Conservation (phyloP, 2,888 invertebrate genomes). For the Sarcophaga carnaria region DNA sequence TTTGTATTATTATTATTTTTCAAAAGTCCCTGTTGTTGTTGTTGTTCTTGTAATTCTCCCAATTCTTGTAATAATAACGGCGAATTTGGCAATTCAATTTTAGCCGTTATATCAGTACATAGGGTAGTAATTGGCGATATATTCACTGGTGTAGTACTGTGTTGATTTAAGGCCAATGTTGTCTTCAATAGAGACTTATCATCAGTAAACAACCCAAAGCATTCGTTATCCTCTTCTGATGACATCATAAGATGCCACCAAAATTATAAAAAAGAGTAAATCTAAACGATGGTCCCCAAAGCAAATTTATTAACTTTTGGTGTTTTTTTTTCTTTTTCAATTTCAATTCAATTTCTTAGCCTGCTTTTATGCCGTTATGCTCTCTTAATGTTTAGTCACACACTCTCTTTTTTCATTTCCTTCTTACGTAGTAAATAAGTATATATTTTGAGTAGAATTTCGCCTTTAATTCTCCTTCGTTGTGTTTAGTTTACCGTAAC, state of each 20-base stretch:
- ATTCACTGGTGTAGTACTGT: constrained; percentile 51
- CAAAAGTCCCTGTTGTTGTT: constrained; percentile 67
- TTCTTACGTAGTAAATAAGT: constrained; percentile 12
- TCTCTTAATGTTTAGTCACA: neutral
- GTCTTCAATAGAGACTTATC: constrained; percentile 96
- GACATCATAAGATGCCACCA: constrained; percentile 94
- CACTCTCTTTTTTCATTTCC: constrained; percentile 21
- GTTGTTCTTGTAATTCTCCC: constrained; percentile 54
- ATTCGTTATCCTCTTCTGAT: constrained; percentile 97
- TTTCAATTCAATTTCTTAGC: constrained; percentile 30
- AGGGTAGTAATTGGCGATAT: constrained; percentile 44
- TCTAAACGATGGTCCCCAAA: constrained; percentile 69
- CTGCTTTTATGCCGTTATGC: neutral
- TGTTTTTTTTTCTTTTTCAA: constrained; percentile 16
- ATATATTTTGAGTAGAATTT: constrained; percentile 20
- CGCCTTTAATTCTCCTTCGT: constrained; percentile 57
- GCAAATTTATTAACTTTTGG: neutral
- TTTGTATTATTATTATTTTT: constrained; percentile 46
- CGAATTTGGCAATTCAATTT: constrained; percentile 58
- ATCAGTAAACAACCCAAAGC: constrained; percentile 94
- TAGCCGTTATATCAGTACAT: constrained; percentile 47
- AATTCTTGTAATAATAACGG: constrained; percentile 60
- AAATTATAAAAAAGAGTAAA: constrained; percentile 55
- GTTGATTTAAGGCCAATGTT: constrained; percentile 74
- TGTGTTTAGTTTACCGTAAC: constrained; percentile 38